Conservation (phyloP, 2,797 vertebrate species). For the Spinibarbus caldwelli region DNA sequence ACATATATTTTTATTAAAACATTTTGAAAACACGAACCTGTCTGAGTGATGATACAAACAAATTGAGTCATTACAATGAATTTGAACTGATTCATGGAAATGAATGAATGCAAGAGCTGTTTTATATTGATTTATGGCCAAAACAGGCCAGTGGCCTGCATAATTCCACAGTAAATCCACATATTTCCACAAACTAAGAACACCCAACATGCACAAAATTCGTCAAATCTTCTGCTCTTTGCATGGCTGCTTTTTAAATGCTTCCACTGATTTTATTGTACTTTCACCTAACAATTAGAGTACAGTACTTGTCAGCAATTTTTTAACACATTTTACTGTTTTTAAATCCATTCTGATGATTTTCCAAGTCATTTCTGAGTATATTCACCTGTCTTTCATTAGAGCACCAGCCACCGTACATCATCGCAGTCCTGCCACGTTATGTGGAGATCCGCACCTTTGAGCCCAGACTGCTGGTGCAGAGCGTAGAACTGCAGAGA, state of each 20-base stretch:
- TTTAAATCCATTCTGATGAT: not conserved
- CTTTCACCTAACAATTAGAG: not conserved
- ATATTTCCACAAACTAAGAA: too few species aligned
- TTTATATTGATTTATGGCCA: not conserved
- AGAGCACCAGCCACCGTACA: conserved; percentile 98
- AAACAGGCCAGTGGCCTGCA: not conserved
- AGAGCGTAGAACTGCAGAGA: conserved; percentile 96
- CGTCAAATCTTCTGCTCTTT: not conserved
- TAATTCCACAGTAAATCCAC: not conserved
- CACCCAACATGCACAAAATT: not conserved
- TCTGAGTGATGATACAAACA: not conserved
- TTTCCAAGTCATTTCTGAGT: not conserved
- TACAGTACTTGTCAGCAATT: not conserved
- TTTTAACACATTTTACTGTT: not conserved
- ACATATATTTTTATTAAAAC: not conserved
- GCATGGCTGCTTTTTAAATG: not conserved
- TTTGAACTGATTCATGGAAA: not conserved
- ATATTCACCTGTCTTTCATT: not conserved
- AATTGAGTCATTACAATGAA: not conserved
- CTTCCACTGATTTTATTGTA: not conserved
- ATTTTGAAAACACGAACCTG: not conserved
- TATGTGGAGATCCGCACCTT: conserved; percentile 97
- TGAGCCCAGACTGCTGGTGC: conserved; percentile 93
- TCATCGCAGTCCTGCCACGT: conserved; percentile 94
- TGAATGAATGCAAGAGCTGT: not conserved